A percentile compares a stretch with the other conserved stretches of the same genome.
phyloP scores from a whole-genome alignment of 2,797 vertebrate genomes.

The Chelidonichthys spinosus region DNA sequence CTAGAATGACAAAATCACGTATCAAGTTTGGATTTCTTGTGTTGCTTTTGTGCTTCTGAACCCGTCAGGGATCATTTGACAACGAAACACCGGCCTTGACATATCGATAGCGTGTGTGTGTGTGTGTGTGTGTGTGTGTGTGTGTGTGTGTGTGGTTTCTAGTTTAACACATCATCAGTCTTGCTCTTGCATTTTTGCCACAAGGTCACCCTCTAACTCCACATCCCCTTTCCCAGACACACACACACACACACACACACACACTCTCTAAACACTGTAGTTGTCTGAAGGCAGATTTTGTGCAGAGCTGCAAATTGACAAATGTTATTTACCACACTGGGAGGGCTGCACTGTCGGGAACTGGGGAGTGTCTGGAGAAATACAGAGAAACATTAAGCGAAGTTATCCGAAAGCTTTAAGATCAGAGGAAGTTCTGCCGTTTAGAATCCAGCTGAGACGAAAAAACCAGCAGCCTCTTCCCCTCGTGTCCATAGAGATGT shows the following conservation, averaged over 20 bases:
- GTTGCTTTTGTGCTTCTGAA: background rate
- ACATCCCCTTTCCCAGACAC: conserved; percentile 16
- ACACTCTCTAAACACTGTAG: conserved; percentile 10
- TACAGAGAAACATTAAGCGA: conserved; percentile 14
- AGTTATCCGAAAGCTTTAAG: conserved; percentile 58
- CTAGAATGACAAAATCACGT: background rate
- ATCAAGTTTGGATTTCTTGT: background rate
- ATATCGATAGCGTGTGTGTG: conserved; percentile 36
- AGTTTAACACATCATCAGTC: conserved; percentile 67
- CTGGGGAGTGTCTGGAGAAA: conserved; percentile 16
- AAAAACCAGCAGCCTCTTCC: conserved; percentile 20
- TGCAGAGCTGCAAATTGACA: conserved; percentile 45
- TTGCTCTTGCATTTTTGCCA: conserved; percentile 48
- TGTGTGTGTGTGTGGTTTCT: background rate
- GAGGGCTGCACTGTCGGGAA: conserved; percentile 34
- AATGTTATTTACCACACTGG: conserved; percentile 36
- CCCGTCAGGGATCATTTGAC: conserved; percentile 22
- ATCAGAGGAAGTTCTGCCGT: conserved; percentile 50
- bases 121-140: conserved; percentile 17
- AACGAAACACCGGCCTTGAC: conserved; percentile 42
- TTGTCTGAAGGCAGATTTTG: conserved; percentile 40
- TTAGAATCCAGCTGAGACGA: conserved; percentile 53
- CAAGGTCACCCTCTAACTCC: conserved; percentile 68
- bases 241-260: background rate
- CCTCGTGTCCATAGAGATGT: conserved; percentile 7